Evolutionary conservation across 2,113 vertebrate species (phyloP).

Genomic region (Tringa solitaria): DNA sequence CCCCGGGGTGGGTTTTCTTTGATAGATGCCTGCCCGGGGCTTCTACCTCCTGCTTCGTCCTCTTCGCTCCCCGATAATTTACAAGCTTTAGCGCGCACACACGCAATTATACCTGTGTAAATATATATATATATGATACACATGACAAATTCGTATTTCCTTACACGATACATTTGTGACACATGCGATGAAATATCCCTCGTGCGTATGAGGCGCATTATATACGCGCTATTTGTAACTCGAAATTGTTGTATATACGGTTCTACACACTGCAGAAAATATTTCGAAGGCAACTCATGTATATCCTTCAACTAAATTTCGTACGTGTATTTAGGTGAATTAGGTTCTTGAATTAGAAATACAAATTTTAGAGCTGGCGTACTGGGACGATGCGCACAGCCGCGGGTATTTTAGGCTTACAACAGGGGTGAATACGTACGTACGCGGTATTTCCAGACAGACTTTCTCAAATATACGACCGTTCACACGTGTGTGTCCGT

Average conservation of each 20-base stretch:
- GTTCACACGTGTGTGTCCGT: neutral
- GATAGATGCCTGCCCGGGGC: neutral
- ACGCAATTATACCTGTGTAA: neutral
- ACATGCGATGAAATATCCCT: neutral
- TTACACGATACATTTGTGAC: neutral
- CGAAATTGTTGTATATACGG: neutral
- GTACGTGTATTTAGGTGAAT: neutral
- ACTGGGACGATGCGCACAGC: neutral
- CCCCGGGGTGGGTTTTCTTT: neutral
- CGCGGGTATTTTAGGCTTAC: neutral
- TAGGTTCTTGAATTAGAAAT: neutral
- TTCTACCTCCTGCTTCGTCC: neutral
- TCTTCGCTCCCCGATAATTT: neutral
- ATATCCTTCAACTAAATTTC: neutral
- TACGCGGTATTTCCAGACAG: neutral
- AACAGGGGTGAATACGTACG: too few relatives aligned
- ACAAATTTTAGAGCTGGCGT: neutral
- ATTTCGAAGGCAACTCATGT: neutral
- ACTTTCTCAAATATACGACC: neutral
- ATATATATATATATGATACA: neutral
- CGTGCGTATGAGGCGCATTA: accelerated
- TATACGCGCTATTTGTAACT: neutral
- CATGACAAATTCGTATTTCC: neutral
- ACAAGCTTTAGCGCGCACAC: neutral
- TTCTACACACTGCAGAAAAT: neutral